Base-by-base conservation (phyloP, 2,797 vertebrate genomes). In the Gymnothorax reevesii region DNA sequence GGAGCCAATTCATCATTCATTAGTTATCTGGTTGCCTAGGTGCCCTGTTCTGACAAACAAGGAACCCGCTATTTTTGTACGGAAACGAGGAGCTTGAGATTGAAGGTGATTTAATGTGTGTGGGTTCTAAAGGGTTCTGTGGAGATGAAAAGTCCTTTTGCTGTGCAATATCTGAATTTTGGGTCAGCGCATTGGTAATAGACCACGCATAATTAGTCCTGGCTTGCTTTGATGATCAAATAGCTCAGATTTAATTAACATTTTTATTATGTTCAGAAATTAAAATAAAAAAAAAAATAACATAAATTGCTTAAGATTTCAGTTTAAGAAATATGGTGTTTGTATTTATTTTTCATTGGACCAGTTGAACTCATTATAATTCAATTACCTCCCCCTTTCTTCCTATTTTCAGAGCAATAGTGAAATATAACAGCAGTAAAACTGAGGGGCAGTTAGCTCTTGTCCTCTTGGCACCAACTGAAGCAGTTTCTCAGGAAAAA, bases 401-500 rank as follows among this genome's bases (percentile, higher is more conserved):
- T 59, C 1, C 25, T 27, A n/a, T 59, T 42, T 83, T 59, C n/a
- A 59, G 33, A 60, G 57, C 7, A 13, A 60, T 52, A 15, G 13
- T 12, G 49, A 66, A 52, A 84, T 55, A 54, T 49, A 73, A 60
- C 33, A 52, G 20, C 17, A 83, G 49, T 54, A 82, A 54, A 25
- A 42, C 42, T 49, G 62, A 64, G 60, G n/a, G 55, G 80, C 22
- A 83, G 80, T 27, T n/a, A 57, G 10, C 59, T 57, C 54, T 25
- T 12, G n/a, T 54, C 82, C 62, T 86, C 33, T 83, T 57, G 20
- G 17, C 22, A 15, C 6, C 5, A 27, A 83, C 57, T 6, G 8
- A n/a, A 69, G 12, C 33, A 69, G 88, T 88, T 88, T 88, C 87
- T 89, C 86, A 90, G 91, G 83, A 84, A 57, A 87, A 12, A 59